Evolutionary conservation across 2,888 invertebrate genomes (phyloP), one percentile per base, ranked within the genome.

Genomic region (Nomada lathburiana): DNA sequence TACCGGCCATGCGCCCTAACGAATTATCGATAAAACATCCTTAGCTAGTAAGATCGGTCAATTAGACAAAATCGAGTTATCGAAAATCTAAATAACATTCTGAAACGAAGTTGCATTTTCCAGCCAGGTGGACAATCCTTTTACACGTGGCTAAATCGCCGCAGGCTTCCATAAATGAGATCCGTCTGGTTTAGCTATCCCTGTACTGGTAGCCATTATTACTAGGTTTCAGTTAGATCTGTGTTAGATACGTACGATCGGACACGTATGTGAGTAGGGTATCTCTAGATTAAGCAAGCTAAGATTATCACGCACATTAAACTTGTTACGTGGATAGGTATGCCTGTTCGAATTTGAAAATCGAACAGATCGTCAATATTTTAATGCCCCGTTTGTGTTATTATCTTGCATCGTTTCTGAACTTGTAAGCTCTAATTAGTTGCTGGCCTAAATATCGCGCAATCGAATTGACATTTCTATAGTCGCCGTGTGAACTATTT

Each of bases 151-250:
- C 11, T 64, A 18, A 47, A 50, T 64, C 50, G 26, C 50, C 18
- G 10, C 18, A 26, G 50, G 50, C 64, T 64, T 64, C 23, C 26
- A 64, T 50, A 26, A 50, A 50, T n/a, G 50, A 64, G 64, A 64
- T 64, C 26, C 47, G 18, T 10, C 9, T 50, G 26, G 16, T 52
- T 29, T 50, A 50, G 16, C 65, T 29, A 36, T 52, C 57, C n/a
- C 26, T 44, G n/a, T 11, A 20, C n/a, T 55, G 16, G 20, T 20
- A 18, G 53, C 16, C 7, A 42, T 26, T 63, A 44, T 44, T 63
- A 55, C 7, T n/a, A 62, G 13, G 18, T 26, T 18, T 44, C 42
- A n/a, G n/a, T 52, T 20, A n/a, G 29, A 55, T 29, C 50, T 52
- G 29, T 9, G 23, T n/a, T n/a, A 11, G 42, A 11, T 23, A 7